Evolutionary conservation across 1,140 invertebrate genomes (phyloP).

Genomic region (Neuroterus valhalla): DNA sequence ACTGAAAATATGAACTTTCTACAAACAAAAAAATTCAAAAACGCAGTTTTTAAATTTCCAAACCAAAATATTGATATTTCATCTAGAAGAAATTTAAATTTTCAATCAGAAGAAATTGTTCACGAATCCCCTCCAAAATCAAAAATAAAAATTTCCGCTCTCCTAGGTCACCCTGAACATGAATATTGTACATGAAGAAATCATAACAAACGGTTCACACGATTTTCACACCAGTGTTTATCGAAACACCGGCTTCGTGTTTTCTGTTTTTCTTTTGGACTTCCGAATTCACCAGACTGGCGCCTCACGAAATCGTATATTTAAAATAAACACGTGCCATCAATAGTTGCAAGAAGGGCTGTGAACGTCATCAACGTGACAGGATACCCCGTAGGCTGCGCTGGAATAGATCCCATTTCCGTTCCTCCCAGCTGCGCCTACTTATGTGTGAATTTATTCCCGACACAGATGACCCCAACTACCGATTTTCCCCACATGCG

Average conservation of each 20-base stretch:
- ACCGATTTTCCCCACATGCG: not conserved
- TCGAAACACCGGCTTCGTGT: not conserved
- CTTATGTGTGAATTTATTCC: not conserved
- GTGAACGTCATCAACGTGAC: not conserved
- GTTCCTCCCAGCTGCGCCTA: not conserved
- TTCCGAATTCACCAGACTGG: not conserved
- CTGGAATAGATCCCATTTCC: constrained; percentile 4
- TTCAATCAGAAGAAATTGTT: too few species aligned
- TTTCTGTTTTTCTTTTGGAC: not conserved
- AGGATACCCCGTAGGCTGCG: constrained; percentile 1
- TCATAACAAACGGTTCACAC: not conserved
- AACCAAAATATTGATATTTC: too few species aligned
- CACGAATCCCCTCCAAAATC: too few species aligned
- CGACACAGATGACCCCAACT: not conserved
- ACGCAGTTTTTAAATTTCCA: too few species aligned
- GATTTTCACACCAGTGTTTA: not conserved
- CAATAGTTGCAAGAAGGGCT: not conserved
- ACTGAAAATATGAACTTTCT: too few species aligned
- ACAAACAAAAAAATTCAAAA: too few species aligned
- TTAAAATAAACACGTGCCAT: constrained; percentile 10
- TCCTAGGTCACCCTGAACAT: not conserved
- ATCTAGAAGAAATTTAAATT: too few species aligned
- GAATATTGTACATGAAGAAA: not conserved
- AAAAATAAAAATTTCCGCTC: too few species aligned
- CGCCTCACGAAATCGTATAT: not conserved